Conservation (phyloP, 2,113 vertebrate genomes). For the Geothlypis trichas region DNA sequence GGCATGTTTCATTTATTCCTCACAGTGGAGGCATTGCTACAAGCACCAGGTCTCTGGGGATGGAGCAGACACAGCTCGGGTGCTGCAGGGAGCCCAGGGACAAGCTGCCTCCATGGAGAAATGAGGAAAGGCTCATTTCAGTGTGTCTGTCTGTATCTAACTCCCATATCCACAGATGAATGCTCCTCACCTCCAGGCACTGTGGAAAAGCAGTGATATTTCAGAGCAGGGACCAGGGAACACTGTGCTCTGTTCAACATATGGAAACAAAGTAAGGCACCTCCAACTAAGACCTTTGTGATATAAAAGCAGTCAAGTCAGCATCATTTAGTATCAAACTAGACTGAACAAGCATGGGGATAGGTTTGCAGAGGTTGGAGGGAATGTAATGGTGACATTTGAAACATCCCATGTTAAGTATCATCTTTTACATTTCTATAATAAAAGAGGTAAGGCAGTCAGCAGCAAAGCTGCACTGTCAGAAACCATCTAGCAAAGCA, state of each 20-base stretch:
- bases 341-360: background rate
- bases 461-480: background rate
- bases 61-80: fast-evolving
- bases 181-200: background rate
- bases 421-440: background rate
- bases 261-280: background rate
- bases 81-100: background rate
- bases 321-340: background rate
- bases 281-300: background rate
- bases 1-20: background rate
- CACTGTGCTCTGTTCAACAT: background rate
- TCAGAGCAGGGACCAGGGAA: background rate
- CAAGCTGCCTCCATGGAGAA: background rate
- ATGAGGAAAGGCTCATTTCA: background rate
- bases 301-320: background rate
- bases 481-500: background rate
- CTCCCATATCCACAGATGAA: background rate
- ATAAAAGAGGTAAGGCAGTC: background rate
- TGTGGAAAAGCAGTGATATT: background rate
- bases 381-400: background rate
- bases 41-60: background rate
- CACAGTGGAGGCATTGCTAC: background rate
- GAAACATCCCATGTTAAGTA: background rate
- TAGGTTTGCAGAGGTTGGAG: background rate
- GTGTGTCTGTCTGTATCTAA: background rate